These are phyloP conservation scores for Schizopygopsis pylzovi DNA, from an alignment of 2,797 vertebrate genomes.

Conservation along the genomic window DNA sequence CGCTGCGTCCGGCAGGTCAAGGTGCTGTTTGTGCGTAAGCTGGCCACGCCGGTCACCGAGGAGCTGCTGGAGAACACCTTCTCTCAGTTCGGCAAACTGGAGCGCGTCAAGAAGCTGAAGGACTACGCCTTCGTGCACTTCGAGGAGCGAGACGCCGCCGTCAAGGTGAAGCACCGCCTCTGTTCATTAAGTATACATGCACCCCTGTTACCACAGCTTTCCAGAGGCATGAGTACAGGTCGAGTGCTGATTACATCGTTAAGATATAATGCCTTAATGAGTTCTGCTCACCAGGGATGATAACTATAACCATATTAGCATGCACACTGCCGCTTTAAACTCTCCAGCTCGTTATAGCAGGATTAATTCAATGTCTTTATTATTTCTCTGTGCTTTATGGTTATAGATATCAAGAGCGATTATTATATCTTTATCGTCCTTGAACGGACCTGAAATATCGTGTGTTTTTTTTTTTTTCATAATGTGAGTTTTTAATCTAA, in stretches of 20 bases:
- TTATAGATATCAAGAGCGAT: no score
- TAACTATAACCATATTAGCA: no score
- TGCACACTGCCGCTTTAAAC: no score
- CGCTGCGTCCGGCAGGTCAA: constrained; percentile 83
- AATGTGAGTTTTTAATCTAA: no score
- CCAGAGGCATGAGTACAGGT: not conserved
- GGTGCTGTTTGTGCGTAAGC: constrained; percentile 97
- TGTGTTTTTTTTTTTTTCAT: no score
- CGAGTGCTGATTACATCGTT: not conserved
- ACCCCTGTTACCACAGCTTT: not conserved
- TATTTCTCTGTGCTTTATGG: no score
- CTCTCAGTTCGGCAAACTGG: constrained; percentile 96
- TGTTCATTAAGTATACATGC: not conserved
- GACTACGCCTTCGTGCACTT: constrained; percentile 99
- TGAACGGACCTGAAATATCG: no score
- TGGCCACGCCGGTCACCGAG: constrained; percentile 96
- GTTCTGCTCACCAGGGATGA: no score
- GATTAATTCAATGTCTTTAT: no score
- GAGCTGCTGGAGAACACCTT: constrained; percentile 97
- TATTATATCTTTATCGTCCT: no score
- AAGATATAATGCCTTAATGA: no score
- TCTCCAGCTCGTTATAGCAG: no score
- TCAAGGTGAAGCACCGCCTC: constrained; percentile 77
- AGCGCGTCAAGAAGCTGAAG: constrained; percentile 98
- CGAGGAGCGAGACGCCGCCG: constrained; percentile 95